Conservation (phyloP, 2,113 vertebrate genomes). For the Pseudolaguvia tuberculata region DNA sequence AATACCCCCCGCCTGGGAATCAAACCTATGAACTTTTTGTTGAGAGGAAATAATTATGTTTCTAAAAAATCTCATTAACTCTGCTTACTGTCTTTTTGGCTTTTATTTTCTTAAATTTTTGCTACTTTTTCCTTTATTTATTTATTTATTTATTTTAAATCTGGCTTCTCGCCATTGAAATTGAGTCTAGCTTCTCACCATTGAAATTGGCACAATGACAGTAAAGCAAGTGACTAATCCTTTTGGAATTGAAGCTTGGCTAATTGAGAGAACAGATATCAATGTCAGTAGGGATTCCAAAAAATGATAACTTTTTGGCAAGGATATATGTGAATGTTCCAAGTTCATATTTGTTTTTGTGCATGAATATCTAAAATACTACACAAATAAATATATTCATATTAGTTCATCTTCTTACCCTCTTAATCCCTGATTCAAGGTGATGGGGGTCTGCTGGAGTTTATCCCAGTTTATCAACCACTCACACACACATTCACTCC, state of each 20-base stretch:
- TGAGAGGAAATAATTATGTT: too few relatives aligned
- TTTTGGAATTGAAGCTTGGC: constrained; percentile 5
- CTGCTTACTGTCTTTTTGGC: too few relatives aligned
- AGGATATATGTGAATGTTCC: constrained; percentile 1
- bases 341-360: neutral
- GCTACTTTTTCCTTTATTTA: neutral
- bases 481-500: too few relatives aligned
- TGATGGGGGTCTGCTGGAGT: too few relatives aligned
- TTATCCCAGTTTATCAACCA: too few relatives aligned
- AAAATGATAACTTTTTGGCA: constrained; percentile 12
- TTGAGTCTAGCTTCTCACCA: neutral
- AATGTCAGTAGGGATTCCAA: constrained; percentile 10
- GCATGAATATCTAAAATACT: neutral
- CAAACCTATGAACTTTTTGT: too few relatives aligned
- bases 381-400: neutral
- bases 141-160: neutral
- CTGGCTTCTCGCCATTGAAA: neutral
- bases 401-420: too few relatives aligned
- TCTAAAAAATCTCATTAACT: too few relatives aligned
- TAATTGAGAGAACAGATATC: constrained; percentile 2
- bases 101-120: too few relatives aligned
- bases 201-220: neutral
- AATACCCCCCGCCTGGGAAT: too few relatives aligned
- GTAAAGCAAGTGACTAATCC: constrained; percentile 20
- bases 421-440: too few relatives aligned